Evolutionary conservation across 2,888 invertebrate species (phyloP), one percentile per base, ranked within the genome.

Genomic region (Pseudanteris insignis): DNA sequence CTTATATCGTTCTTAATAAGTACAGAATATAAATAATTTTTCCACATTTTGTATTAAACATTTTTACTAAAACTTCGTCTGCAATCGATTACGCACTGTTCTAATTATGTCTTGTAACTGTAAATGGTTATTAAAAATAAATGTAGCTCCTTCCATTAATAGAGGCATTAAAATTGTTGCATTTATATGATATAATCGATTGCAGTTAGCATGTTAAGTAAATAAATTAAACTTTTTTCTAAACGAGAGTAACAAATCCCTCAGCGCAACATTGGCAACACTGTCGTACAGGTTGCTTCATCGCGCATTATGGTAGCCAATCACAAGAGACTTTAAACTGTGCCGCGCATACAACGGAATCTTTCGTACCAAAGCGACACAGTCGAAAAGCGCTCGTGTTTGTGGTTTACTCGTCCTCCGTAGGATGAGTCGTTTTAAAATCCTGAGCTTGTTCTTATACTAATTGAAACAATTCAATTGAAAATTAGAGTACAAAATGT

Each of bases 321-420:
- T 47, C 12, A 29, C 26, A 11, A 12, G 4, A 12, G 18, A 28
- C 10, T 26, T 29, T 47, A 9, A 9, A 3, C n/a, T 1, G 10
- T 13, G 18, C 13, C 29, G 46, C 46, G 46, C 46, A 36, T 28
- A 28, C 7, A 21, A 6, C 3, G 10, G 36, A 36, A 47, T 26
- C 5, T 26, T 13, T 6, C n/a, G 29, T n/a, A 29, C 10, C 15
- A 28, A 33, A 13, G 30, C 15, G 11, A 28, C 28, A 34, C 18
- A 36, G 46, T 36, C n/a, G 18, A 28, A 36, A 2, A 29, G 46
- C 46, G 46, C 46, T 47, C 36, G 18, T 34, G 29, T 7, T 47
- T 18, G 46, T 36, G 13, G 10, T 36, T 29, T 8, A 6, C 9
- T 46, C 10, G 21, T 10, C n/a, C n/a, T 9, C n/a, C 10, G 15